phyloP scores from a whole-genome alignment of 2,113 vertebrate species.

The Chaetura pelagica region DNA sequence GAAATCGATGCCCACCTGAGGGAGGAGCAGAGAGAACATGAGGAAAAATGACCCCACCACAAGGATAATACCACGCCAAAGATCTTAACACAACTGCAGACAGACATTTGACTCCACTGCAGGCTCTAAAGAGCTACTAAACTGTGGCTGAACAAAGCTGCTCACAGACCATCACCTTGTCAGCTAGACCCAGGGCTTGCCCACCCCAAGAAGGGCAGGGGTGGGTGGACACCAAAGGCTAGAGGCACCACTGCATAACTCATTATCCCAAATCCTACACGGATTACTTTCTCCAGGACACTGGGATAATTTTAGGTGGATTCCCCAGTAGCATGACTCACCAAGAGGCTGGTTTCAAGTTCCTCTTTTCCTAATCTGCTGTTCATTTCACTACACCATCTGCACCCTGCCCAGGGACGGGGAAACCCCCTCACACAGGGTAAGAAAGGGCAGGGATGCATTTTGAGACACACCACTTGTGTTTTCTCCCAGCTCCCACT shows the following conservation, averaged over 20 bases:
- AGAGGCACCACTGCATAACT: fast-evolving
- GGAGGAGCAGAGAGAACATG: neutral
- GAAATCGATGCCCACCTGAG: neutral
- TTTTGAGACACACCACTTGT: fast-evolving
- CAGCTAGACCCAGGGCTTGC: no score
- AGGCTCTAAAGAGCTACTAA: neutral
- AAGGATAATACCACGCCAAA: fast-evolving
- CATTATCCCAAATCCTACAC: fast-evolving
- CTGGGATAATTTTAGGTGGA: fast-evolving
- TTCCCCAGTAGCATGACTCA: neutral
- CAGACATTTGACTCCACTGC: fast-evolving
- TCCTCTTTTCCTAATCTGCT: neutral
- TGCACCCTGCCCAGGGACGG: fast-evolving
- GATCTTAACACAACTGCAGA: fast-evolving
- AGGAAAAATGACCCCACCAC: neutral
- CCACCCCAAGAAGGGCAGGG: neutral
- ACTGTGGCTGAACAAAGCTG: fast-evolving
- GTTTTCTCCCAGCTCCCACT: neutral
- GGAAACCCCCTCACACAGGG: fast-evolving
- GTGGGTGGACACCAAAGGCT: no score
- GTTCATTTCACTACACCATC: fast-evolving
- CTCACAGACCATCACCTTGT: fast-evolving
- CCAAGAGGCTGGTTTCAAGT: neutral
- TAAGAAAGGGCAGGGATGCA: fast-evolving
- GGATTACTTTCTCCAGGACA: neutral